These are phyloP conservation scores for Chrysopilus asiliformis DNA, from an alignment of 2,888 invertebrate species.

Conservation along the genomic window DNA sequence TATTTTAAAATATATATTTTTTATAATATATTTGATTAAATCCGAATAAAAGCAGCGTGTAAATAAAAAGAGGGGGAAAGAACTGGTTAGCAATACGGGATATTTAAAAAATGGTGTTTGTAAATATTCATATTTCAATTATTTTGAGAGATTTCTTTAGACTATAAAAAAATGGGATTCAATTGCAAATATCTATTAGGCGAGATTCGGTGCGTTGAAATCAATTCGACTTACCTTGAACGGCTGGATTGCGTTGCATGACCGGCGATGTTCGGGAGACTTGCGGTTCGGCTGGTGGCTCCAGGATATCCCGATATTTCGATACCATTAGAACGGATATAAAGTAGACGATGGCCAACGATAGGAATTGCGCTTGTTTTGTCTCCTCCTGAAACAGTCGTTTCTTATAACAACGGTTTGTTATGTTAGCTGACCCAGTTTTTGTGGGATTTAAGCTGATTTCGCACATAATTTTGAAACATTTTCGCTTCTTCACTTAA, in stretches of 20 bases:
- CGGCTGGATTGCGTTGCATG: constrained; percentile 37
- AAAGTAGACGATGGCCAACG: constrained; percentile 97
- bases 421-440: constrained; percentile 10
- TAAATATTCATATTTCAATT: not conserved
- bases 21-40: constrained; percentile 21
- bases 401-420: constrained; percentile 16
- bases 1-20: no score
- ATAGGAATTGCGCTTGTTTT: constrained; percentile 98
- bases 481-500: not conserved
- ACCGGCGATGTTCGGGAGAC: constrained; percentile 47
- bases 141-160: no score
- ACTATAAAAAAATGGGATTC: no score
- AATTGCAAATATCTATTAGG: no score
- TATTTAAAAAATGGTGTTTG: constrained; percentile 8
- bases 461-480: constrained; percentile 1
- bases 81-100: constrained; percentile 27
- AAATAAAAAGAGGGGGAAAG: constrained; percentile 28
- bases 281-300: constrained; percentile 69
- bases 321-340: constrained; percentile 99
- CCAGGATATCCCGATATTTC: constrained; percentile 96
- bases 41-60: constrained; percentile 38
- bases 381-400: constrained; percentile 81
- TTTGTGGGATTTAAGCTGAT: constrained; percentile 10
- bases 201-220: not conserved
- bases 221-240: constrained; percentile 26